These are phyloP conservation scores for Byasa hedistus DNA, from an alignment of 2,888 invertebrate species.

Conservation along the genomic window DNA sequence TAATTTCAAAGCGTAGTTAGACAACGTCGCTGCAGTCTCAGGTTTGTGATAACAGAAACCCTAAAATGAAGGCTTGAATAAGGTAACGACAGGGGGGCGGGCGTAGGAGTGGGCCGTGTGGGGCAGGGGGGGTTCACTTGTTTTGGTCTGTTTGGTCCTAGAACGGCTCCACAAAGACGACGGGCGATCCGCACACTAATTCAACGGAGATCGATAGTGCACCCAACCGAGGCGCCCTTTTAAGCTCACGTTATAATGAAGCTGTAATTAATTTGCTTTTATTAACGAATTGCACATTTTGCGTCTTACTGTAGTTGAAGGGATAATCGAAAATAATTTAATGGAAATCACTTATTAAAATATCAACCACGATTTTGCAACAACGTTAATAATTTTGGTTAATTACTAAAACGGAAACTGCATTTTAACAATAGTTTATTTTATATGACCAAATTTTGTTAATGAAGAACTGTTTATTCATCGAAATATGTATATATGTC, in stretches of 20 bases:
- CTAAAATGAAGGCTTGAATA: conserved; percentile 53
- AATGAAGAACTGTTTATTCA: no score
- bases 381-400: no score
- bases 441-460: no score
- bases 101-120: conserved; percentile 49
- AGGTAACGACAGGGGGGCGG: conserved; percentile 59
- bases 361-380: background rate
- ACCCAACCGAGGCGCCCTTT: conserved; percentile 71
- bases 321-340: background rate
- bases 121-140: conserved; percentile 61
- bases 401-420: no score
- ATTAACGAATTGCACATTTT: conserved; percentile 31
- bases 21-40: conserved; percentile 37
- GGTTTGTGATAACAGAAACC: conserved; percentile 39
- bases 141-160: conserved; percentile 80
- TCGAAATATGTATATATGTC: no score
- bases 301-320: background rate
- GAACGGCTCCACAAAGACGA: conserved; percentile 77
- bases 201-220: conserved; percentile 79
- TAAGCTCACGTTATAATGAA: conserved; percentile 61
- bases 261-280: conserved; percentile 68
- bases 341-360: background rate
- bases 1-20: conserved; percentile 34
- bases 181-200: conserved; percentile 79
- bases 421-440: no score